Evolutionary conservation across 2,888 invertebrate species (phyloP).

Genomic region (Brachylomia viminalis): DNA sequence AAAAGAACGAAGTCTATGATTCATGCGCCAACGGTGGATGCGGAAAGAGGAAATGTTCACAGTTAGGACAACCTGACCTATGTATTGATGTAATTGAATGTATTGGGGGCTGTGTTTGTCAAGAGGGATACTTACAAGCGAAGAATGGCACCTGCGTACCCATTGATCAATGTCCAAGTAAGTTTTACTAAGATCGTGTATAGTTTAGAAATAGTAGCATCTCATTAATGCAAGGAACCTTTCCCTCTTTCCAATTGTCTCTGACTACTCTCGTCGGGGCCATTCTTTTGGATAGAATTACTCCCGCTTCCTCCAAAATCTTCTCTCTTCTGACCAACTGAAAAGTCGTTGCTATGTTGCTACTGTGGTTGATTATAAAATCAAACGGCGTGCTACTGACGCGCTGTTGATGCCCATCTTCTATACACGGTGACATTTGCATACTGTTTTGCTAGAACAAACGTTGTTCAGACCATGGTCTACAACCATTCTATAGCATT

Average conservation of each 20-base stretch:
- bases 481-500: too few relatives aligned
- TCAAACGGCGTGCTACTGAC: neutral
- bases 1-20: conserved; percentile 63
- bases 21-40: conserved; percentile 72
- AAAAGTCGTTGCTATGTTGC: neutral
- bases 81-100: conserved; percentile 69
- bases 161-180: conserved; percentile 68
- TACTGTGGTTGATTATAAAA: neutral
- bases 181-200: conserved; percentile 29
- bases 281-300: too few relatives aligned
- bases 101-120: conserved; percentile 69
- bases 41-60: conserved; percentile 67
- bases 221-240: neutral
- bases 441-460: too few relatives aligned
- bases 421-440: too few relatives aligned
- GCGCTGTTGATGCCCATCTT: neutral
- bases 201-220: neutral
- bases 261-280: neutral
- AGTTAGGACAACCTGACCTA: conserved; percentile 59
- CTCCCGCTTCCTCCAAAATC: neutral
- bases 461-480: too few relatives aligned
- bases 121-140: conserved; percentile 57
- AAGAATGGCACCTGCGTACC: conserved; percentile 70
- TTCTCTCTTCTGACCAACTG: too few relatives aligned
- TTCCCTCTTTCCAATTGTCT: neutral